Evolutionary conservation across 2,113 vertebrate species (phyloP).

Genomic region (Chaetodon auriga): DNA sequence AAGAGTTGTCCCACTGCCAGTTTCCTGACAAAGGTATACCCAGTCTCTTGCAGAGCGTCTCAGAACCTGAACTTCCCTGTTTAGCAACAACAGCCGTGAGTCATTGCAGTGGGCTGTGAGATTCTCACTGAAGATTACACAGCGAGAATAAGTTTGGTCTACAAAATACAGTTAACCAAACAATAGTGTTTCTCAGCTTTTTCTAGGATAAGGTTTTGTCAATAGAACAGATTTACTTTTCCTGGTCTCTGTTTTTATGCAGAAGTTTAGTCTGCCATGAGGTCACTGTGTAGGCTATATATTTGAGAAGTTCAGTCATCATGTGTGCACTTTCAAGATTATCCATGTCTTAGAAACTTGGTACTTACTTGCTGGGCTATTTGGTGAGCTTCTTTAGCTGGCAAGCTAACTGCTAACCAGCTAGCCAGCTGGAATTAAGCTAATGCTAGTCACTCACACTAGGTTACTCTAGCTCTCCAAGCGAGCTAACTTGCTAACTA

Average conservation of each 20-base stretch:
- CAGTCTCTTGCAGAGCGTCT: constrained; percentile 23
- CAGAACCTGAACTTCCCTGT: constrained; percentile 83
- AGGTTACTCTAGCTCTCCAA: too few species aligned
- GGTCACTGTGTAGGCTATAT: background rate
- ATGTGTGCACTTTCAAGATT: background rate
- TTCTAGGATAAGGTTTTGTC: background rate
- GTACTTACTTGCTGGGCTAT: background rate
- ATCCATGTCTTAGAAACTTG: background rate
- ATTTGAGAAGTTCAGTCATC: background rate
- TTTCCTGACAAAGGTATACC: constrained; percentile 83
- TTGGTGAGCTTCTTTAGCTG: background rate
- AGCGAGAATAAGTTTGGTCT: constrained; percentile 21
- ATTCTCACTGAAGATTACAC: constrained; percentile 40
- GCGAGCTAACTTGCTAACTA: background rate
- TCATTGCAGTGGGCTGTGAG: constrained; percentile 40
- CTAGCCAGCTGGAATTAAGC: background rate
- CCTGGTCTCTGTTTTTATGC: background rate
- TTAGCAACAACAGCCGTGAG: constrained; percentile 81
- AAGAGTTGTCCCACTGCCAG: constrained; percentile 82
- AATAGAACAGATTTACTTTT: background rate
- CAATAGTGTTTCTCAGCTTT: constrained; percentile 6
- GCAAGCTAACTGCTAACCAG: background rate
- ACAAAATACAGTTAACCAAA: constrained; percentile 25
- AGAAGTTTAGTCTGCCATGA: constrained; percentile 14
- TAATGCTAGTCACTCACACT: background rate